Evolutionary conservation across 2,888 invertebrate species (phyloP).

Genomic region (Philonicus albiceps): DNA sequence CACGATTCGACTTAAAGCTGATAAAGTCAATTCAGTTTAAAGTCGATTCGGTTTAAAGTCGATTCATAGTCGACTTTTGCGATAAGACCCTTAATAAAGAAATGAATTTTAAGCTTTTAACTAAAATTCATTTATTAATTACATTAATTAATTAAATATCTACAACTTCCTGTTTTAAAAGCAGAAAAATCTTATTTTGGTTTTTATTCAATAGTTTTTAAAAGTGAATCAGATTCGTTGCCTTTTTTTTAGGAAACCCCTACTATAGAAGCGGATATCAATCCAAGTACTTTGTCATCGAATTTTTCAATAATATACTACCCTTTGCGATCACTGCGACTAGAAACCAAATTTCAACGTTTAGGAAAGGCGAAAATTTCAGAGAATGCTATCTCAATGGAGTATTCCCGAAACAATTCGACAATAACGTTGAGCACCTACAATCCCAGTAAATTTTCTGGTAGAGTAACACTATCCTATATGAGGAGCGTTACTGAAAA

Average conservation of each 20-base stretch:
- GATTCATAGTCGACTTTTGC: no score
- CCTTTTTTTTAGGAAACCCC: slow-evolving; percentile 56
- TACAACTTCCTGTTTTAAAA: no score
- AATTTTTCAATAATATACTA: slow-evolving; percentile 59
- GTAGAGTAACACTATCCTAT: slow-evolving; percentile 58
- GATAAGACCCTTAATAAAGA: no score
- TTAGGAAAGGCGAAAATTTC: slow-evolving; percentile 51
- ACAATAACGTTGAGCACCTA: slow-evolving; percentile 58
- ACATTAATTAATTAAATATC: no score
- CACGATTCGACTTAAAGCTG: no score
- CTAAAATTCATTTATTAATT: no score
- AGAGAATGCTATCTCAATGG: slow-evolving; percentile 56
- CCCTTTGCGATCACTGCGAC: slow-evolving; percentile 52
- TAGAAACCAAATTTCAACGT: slow-evolving; percentile 56
- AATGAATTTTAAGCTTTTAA: no score
- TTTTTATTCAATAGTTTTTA: no score
- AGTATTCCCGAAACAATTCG: slow-evolving; percentile 54
- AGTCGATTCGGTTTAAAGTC: no score
- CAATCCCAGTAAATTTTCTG: slow-evolving; percentile 55
- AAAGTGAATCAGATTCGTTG: no score
- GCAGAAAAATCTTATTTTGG: no score
- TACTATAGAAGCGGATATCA: slow-evolving; percentile 59
- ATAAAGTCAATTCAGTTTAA: no score
- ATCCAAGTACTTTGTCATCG: slow-evolving; percentile 59
- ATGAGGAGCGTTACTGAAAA: slow-evolving; percentile 57